Conservation (phyloP, 2,113 vertebrate genomes). For the Nymphicus hollandicus region DNA sequence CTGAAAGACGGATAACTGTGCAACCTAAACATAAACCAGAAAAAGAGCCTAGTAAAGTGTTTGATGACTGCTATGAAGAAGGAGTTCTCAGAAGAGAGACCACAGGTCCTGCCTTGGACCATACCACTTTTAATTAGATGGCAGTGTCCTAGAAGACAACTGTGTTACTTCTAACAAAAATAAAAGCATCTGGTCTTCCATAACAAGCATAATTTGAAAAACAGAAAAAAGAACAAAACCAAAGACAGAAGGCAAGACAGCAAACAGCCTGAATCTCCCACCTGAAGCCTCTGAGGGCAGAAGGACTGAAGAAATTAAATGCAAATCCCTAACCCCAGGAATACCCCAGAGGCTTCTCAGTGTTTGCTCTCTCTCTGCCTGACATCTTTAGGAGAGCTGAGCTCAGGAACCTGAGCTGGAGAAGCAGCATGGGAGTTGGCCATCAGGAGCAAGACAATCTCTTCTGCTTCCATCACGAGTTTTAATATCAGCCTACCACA, state of each 20-base stretch:
- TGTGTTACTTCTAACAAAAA: not conserved
- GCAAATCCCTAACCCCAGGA: not conserved
- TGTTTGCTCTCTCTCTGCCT: not conserved
- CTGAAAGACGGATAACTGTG: not conserved
- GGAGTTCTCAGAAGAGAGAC: not conserved
- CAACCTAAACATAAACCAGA: not conserved
- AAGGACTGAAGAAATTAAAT: not conserved
- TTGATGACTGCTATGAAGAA: not conserved
- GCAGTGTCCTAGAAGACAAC: not conserved
- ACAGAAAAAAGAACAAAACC: not conserved
- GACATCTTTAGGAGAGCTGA: not conserved
- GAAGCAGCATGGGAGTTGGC: fast-evolving
- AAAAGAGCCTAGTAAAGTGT: not conserved
- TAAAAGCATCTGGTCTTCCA: not conserved
- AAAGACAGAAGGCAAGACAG: not conserved
- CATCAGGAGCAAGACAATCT: not conserved
- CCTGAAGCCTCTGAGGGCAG: not conserved
- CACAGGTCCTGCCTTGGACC: not conserved
- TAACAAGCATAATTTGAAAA: not conserved
- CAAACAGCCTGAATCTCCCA: not conserved
- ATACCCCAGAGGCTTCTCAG: not conserved
- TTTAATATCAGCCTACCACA: not conserved
- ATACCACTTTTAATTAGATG: not conserved
- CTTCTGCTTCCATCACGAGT: not conserved
- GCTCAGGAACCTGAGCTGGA: not conserved